A percentile compares a stretch with the other conserved stretches of the same genome.
These are phyloP conservation scores for Troides oblongomaculatus DNA, from an alignment of 2,888 invertebrate species.

Conservation along the genomic window DNA sequence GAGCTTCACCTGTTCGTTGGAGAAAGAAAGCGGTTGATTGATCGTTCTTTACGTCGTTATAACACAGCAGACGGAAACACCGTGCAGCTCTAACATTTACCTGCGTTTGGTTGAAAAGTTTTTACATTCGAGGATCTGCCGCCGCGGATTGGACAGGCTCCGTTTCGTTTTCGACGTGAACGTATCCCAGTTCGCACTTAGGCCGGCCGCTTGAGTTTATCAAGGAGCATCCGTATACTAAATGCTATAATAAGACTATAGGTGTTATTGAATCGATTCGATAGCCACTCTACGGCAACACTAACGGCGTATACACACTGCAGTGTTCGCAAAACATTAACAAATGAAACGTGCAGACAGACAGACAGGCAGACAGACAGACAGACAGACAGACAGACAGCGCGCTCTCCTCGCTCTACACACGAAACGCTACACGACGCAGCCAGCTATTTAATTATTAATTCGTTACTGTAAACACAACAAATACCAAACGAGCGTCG, in stretches of 20 bases:
- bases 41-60: neutral
- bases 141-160: neutral
- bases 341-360: neutral
- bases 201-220: slow-evolving; percentile 13
- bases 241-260: slow-evolving; percentile 10
- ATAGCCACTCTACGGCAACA: slow-evolving; percentile 4
- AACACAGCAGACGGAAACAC: neutral
- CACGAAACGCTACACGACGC: slow-evolving; percentile 43
- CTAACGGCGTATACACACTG: neutral
- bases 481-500: slow-evolving; percentile 55
- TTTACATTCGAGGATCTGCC: neutral
- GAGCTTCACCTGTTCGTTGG: slow-evolving; percentile 30
- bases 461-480: slow-evolving; percentile 58
- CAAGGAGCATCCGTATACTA: slow-evolving; percentile 10
- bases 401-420: too few relatives aligned
- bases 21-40: slow-evolving; percentile 36
- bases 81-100: slow-evolving; percentile 1
- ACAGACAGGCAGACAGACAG: too few relatives aligned
- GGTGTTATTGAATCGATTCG: slow-evolving; percentile 13
- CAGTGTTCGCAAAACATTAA: neutral
- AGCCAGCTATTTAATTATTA: slow-evolving; percentile 46
- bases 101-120: neutral
- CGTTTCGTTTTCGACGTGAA: neutral
- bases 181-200: slow-evolving; percentile 13
- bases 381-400: neutral